A percentile compares a stretch with the other conserved stretches of the same genome.
Evolutionary conservation across 2,888 invertebrate species (phyloP).

Genomic region (Dicyrtomina minuta): DNA sequence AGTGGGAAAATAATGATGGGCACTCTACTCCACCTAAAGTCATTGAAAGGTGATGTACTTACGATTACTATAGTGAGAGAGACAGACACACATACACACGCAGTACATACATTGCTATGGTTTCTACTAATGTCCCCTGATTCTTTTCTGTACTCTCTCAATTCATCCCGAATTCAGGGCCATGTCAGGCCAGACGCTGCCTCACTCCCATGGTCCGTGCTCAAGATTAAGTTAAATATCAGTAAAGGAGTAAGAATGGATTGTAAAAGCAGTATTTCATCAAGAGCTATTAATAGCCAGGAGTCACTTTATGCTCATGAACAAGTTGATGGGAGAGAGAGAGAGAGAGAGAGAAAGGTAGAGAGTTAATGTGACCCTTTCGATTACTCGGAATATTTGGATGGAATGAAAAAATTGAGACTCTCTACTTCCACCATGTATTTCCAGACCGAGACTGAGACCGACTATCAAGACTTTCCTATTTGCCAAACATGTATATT

Average conservation of each 20-base stretch:
- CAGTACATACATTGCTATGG: not conserved
- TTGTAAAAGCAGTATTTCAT: not conserved
- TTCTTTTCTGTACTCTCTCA: not conserved
- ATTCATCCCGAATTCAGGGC: not conserved
- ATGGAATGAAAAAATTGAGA: too few relatives aligned
- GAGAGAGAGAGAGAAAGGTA: not conserved
- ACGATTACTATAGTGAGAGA: not conserved
- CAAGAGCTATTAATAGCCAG: conserved; percentile 6
- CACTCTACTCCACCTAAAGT: too few relatives aligned
- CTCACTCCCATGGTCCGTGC: too few relatives aligned
- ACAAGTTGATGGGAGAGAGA: conserved; percentile 4
- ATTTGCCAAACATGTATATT: too few relatives aligned
- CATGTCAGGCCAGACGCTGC: too few relatives aligned
- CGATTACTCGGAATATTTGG: not conserved
- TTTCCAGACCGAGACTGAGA: too few relatives aligned
- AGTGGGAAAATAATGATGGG: conserved; percentile 22
- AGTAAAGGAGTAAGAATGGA: conserved; percentile 7
- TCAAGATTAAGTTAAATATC: conserved; percentile 11
- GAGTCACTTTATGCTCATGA: conserved; percentile 11
- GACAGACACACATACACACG: not conserved
- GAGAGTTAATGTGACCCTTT: conserved; percentile 8
- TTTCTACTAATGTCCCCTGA: not conserved
- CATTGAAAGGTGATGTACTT: too few relatives aligned
- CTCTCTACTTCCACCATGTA: too few relatives aligned
- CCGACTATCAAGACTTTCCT: too few relatives aligned